A percentile compares a stretch with the other conserved stretches of the same genome.
Evolutionary conservation across 2,113 vertebrate genomes (phyloP).

Genomic region (Oncorhynchus keta): DNA sequence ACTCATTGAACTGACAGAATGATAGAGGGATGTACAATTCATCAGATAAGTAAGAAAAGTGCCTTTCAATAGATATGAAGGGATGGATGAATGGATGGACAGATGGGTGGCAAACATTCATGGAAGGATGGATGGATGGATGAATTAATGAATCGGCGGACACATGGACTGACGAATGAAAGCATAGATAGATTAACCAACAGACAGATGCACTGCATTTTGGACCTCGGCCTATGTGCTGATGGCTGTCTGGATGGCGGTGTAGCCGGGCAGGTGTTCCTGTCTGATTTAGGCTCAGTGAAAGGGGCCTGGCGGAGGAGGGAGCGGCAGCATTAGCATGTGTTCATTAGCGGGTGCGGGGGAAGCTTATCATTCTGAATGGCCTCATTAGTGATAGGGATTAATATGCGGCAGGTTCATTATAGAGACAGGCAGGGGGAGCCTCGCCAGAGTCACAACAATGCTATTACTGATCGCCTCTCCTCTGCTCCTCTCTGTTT

Average conservation of each 20-base stretch:
- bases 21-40: no score
- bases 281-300: conserved; percentile 26
- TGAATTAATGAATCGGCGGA: no score
- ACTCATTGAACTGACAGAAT: no score
- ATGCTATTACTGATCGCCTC: conserved; percentile 33
- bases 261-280: conserved; percentile 39
- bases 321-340: conserved; percentile 52
- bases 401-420: conserved; percentile 67
- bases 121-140: not conserved
- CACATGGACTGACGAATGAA: no score
- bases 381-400: conserved; percentile 69
- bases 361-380: conserved; percentile 66
- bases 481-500: conserved; percentile 8
- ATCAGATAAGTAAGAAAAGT: no score
- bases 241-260: not conserved
- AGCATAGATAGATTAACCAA: no score
- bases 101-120: not conserved
- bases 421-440: conserved; percentile 54
- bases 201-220: no score
- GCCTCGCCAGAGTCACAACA: conserved; percentile 56
- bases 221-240: no score
- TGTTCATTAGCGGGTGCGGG: conserved; percentile 62
- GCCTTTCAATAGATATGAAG: no score
- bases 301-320: conserved; percentile 33
- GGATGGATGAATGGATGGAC: not conserved